phyloP scores from a whole-genome alignment of 2,888 invertebrate species.

The Beris morrisii region DNA sequence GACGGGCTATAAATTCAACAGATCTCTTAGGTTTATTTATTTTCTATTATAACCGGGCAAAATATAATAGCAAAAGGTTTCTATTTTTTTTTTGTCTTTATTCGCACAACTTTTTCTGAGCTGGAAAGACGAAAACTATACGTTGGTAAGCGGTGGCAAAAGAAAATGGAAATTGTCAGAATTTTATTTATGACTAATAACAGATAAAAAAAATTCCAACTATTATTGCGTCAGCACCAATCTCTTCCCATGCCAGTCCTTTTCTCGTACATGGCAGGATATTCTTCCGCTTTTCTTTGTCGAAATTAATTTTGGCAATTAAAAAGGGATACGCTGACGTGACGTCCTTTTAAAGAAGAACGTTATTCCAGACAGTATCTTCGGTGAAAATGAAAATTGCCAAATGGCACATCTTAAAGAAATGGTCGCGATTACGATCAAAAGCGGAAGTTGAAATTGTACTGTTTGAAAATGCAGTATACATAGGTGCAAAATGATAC shows the following conservation, averaged over 20 bases:
- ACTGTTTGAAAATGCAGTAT: too few relatives aligned
- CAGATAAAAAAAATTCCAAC: constrained; percentile 14
- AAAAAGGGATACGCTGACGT: constrained; percentile 5
- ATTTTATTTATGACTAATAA: constrained; percentile 38
- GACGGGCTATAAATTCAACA: constrained; percentile 38
- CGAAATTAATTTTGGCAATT: constrained; percentile 19
- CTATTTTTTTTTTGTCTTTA: constrained; percentile 5
- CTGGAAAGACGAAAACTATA: not conserved
- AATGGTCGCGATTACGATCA: too few relatives aligned
- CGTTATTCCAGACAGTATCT: too few relatives aligned
- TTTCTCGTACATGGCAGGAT: not conserved
- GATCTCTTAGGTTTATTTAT: constrained; percentile 39
- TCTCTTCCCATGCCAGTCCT: not conserved
- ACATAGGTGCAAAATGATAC: too few relatives aligned
- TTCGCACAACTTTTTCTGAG: constrained; percentile 1
- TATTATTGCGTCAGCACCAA: not conserved
- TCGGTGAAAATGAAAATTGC: too few relatives aligned
- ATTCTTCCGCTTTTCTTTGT: not conserved
- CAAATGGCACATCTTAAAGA: too few relatives aligned
- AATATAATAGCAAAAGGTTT: constrained; percentile 37
- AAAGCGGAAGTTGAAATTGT: too few relatives aligned
- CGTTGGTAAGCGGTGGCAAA: not conserved
- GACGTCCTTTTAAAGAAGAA: too few relatives aligned
- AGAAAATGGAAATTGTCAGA: constrained; percentile 40
- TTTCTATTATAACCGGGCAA: constrained; percentile 37